Conservation (phyloP, 2,113 vertebrate species). For the Tricholaema leucomelas region DNA sequence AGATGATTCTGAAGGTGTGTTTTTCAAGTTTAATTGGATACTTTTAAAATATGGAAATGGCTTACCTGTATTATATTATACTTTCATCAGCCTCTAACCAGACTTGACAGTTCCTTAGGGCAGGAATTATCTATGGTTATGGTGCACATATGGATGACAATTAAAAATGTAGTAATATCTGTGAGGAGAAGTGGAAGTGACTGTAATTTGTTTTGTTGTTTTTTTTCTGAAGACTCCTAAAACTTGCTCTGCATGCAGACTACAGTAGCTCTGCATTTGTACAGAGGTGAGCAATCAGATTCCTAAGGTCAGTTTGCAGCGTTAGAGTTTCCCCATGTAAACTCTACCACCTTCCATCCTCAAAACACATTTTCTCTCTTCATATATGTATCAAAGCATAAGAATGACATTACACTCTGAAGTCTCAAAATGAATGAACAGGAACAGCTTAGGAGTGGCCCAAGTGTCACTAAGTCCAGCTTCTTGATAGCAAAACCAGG, state of each 20-base stretch:
- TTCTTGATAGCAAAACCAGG: not conserved
- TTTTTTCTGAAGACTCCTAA: not conserved
- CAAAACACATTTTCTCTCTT: not conserved
- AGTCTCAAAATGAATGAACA: not conserved
- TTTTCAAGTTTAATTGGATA: not conserved
- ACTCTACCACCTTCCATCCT: not conserved
- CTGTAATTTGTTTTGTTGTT: not conserved
- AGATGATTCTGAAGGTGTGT: not conserved
- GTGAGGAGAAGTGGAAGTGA: not conserved
- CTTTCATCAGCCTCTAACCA: not conserved
- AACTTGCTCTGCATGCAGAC: not conserved
- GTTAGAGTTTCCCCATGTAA: not conserved
- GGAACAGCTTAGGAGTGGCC: not conserved
- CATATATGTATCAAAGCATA: accelerated
- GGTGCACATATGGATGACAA: not conserved
- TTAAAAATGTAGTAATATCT: not conserved
- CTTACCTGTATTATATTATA: not conserved
- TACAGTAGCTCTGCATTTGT: accelerated
- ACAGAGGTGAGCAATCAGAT: not conserved
- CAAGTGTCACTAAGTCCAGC: not conserved
- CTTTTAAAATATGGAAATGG: not conserved
- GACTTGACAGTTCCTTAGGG: not conserved
- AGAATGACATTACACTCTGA: not conserved
- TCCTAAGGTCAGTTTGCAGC: not conserved
- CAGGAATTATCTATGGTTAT: not conserved